phyloP scores from a whole-genome alignment of 2,888 invertebrate genomes.

The Catocala fraxini region DNA sequence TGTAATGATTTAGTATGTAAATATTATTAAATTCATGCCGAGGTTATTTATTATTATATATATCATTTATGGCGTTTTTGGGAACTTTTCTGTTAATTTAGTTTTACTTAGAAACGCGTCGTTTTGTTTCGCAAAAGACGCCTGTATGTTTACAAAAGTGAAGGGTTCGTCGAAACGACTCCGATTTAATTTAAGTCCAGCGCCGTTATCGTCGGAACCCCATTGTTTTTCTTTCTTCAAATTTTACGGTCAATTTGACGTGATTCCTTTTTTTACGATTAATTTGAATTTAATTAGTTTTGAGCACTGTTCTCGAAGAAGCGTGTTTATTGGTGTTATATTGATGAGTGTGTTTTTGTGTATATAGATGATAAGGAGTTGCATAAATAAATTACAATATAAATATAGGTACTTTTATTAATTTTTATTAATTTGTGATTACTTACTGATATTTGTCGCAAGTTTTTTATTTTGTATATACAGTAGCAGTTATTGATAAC shows the following conservation, averaged over 20 bases:
- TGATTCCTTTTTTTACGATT: conserved; percentile 82
- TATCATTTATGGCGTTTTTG: too few species aligned
- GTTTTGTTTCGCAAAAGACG: not conserved
- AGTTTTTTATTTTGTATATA: too few species aligned
- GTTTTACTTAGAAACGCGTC: not conserved
- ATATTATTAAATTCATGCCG: too few species aligned
- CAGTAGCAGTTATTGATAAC: too few species aligned
- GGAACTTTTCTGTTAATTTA: too few species aligned
- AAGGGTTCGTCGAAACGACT: conserved; percentile 84
- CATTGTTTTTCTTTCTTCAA: conserved; percentile 87
- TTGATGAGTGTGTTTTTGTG: conserved; percentile 5
- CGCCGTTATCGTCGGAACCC: conserved; percentile 81
- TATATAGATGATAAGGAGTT: not conserved
- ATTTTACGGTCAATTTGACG: conserved; percentile 87
- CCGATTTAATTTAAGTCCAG: conserved; percentile 86
- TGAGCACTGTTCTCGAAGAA: conserved; percentile 62
- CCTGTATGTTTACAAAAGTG: conserved; percentile 66
- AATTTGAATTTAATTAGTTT: conserved; percentile 86
- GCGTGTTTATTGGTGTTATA: conserved; percentile 25
- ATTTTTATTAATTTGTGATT: too few species aligned
- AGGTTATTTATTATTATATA: too few species aligned
- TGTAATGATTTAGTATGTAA: too few species aligned
- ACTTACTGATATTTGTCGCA: too few species aligned
- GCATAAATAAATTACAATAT: not conserved
- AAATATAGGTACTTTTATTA: too few species aligned